Percentiles rank a stretch among this genome's conserved stretches.
Conservation (phyloP, 2,113 vertebrate species). For the Tragelaphus buxtoni region DNA sequence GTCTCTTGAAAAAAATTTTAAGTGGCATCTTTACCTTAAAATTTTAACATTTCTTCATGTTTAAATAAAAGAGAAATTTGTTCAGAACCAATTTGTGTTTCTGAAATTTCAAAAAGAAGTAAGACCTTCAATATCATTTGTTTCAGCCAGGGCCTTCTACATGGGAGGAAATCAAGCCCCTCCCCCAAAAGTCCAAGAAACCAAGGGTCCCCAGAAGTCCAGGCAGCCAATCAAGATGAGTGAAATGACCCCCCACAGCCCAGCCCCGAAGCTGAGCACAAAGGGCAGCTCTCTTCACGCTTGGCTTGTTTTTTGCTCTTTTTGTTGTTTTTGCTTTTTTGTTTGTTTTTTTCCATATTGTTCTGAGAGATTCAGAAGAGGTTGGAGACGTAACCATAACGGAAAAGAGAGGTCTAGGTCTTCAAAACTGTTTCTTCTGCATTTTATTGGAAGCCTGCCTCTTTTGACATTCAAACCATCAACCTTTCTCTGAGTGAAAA, state of each 20-base stretch:
- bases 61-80: neutral
- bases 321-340: neutral
- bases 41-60: neutral
- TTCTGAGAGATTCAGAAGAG: neutral
- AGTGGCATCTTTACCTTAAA: neutral
- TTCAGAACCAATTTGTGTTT: neutral
- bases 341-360: neutral
- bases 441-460: neutral
- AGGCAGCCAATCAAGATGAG: neutral
- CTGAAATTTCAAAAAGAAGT: slow-evolving; percentile 11
- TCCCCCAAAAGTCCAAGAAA: neutral
- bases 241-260: neutral
- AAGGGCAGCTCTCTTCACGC: neutral
- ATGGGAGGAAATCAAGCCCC: neutral
- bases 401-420: neutral
- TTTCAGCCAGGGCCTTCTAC: neutral
- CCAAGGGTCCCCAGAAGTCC: neutral
- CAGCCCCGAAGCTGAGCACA: fast-evolving
- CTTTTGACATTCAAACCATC: slow-evolving; percentile 31
- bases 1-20: neutral
- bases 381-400: neutral
- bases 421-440: slow-evolving; percentile 16
- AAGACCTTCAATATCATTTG: neutral
- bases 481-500: neutral
- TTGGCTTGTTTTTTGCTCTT: neutral